A percentile compares a stretch with the other conserved stretches of the same genome.
Conservation (phyloP, 2,797 vertebrate genomes). For the Brachyrhaphis roseni region DNA sequence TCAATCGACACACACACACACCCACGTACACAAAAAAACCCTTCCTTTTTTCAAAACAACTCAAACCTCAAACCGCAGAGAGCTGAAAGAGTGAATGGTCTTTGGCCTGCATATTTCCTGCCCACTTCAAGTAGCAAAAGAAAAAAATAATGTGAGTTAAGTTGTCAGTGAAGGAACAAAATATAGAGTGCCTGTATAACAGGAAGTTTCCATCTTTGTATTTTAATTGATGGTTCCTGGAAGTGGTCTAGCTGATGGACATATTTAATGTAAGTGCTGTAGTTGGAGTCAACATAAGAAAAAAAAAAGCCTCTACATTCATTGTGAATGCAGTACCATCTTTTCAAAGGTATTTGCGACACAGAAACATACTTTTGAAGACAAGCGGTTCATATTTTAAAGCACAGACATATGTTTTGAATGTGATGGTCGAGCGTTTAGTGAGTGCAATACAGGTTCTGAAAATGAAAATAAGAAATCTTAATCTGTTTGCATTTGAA, state of each 20-base stretch:
- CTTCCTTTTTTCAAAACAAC: constrained; percentile 28
- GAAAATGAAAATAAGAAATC: background rate
- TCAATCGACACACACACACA: constrained; percentile 14
- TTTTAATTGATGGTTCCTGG: constrained; percentile 59
- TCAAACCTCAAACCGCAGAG: constrained; percentile 48
- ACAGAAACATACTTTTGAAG: background rate
- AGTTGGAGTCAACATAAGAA: constrained; percentile 25
- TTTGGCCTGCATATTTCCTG: constrained; percentile 39
- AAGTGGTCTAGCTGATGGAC: constrained; percentile 32
- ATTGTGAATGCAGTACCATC: background rate
- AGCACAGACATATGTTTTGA: background rate
- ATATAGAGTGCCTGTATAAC: constrained; percentile 47
- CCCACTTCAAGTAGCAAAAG: constrained; percentile 1
- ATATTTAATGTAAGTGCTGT: constrained; percentile 19
- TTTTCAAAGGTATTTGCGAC: background rate
- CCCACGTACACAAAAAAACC: constrained; percentile 7
- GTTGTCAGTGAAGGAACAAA: constrained; percentile 43
- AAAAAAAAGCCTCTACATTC: no score
- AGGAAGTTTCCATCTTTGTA: constrained; percentile 50
- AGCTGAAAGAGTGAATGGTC: constrained; percentile 43
- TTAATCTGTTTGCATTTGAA: background rate
- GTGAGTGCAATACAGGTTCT: background rate
- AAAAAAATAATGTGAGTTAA: constrained; percentile 31
- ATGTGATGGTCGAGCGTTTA: background rate
- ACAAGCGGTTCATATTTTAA: background rate